Conservation (phyloP, 2,888 invertebrate genomes). For the Petrolisthes manimaculis region DNA sequence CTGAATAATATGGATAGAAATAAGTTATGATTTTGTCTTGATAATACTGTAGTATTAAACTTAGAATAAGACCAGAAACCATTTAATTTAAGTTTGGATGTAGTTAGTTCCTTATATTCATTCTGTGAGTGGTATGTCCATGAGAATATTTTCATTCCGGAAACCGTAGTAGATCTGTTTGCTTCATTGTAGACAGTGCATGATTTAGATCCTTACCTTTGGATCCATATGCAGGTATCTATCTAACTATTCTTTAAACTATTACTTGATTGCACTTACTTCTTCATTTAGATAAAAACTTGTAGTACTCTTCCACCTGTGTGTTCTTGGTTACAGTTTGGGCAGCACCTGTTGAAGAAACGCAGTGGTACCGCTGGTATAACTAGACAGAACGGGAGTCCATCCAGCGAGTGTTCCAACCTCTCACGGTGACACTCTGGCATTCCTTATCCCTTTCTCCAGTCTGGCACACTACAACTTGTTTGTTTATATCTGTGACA, state of each 20-base stretch:
- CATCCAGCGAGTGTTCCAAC: slow-evolving; percentile 55
- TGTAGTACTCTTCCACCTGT: background rate
- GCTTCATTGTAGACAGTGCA: too few species aligned
- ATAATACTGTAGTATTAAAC: too few species aligned
- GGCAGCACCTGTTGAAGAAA: slow-evolving; percentile 66
- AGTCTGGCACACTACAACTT: background rate
- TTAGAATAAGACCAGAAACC: too few species aligned
- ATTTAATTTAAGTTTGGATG: too few species aligned
- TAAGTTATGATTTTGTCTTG: too few species aligned
- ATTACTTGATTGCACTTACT: background rate
- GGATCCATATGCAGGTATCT: too few species aligned
- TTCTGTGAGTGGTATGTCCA: too few species aligned
- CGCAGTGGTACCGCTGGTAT: slow-evolving; percentile 32
- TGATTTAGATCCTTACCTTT: background rate
- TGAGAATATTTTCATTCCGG: too few species aligned
- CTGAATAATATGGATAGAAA: too few species aligned
- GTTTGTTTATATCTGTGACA: background rate
- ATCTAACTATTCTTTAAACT: background rate
- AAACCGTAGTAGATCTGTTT: too few species aligned
- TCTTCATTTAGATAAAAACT: background rate
- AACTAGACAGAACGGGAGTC: slow-evolving; percentile 33
- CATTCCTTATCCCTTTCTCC: background rate
- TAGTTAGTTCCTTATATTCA: too few species aligned
- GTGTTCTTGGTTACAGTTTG: slow-evolving; percentile 62
- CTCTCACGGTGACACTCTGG: slow-evolving; percentile 49